Evolutionary conservation across 2,113 vertebrate genomes (phyloP).

Genomic region (Stegastes partitus): DNA sequence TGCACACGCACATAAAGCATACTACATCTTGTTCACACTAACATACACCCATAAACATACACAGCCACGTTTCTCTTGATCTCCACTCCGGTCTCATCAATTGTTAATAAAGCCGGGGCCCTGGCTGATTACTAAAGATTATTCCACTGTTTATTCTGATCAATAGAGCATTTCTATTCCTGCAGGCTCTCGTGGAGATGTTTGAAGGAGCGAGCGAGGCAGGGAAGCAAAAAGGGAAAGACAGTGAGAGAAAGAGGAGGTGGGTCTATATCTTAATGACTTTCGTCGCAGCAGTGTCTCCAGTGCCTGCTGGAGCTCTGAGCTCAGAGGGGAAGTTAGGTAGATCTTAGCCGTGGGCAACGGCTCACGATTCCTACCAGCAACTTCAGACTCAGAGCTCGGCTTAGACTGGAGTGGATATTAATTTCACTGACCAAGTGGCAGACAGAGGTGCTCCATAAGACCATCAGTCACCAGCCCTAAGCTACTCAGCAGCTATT

Average conservation of each 20-base stretch:
- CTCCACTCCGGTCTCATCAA: constrained; percentile 79
- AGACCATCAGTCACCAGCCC: constrained; percentile 80
- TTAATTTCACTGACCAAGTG: constrained; percentile 82
- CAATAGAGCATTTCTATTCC: constrained; percentile 79
- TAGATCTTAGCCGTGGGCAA: constrained; percentile 67
- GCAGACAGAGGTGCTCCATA: constrained; percentile 70
- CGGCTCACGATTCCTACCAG: constrained; percentile 45
- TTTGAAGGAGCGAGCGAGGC: constrained; percentile 61
- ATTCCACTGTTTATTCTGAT: constrained; percentile 83
- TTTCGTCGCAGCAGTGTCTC: constrained; percentile 57
- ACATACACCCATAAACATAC: constrained; percentile 64
- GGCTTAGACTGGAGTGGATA: constrained; percentile 74
- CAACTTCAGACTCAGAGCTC: constrained; percentile 41
- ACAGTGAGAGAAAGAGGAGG: constrained; percentile 47
- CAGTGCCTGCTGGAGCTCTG: constrained; percentile 43
- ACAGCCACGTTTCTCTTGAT: constrained; percentile 62
- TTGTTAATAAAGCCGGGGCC: constrained; percentile 77
- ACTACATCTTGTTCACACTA: constrained; percentile 42
- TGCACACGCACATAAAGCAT: constrained; percentile 19
- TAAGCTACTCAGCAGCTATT: constrained; percentile 81
- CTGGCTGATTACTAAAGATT: constrained; percentile 80
- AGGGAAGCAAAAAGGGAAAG: constrained; percentile 51
- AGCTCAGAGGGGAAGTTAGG: constrained; percentile 59
- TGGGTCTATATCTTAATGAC: constrained; percentile 67
- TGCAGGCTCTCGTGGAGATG: constrained; percentile 68